phyloP scores from a whole-genome alignment of 1,140 invertebrate species.

The Scaptomyza hsui region DNA sequence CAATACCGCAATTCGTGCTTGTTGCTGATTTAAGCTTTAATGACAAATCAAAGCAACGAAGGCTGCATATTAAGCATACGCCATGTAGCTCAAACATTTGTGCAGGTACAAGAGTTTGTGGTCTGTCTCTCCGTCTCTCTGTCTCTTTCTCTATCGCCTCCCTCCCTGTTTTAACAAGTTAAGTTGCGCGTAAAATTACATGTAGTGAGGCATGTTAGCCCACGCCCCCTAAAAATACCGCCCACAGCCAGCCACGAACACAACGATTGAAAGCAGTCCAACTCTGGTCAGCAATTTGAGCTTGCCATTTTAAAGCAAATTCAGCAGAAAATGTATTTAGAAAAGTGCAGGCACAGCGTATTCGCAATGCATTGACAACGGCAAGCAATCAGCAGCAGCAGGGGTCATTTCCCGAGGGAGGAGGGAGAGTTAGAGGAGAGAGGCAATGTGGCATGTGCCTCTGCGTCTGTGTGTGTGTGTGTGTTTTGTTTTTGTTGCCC shows the following conservation, averaged over 20 bases:
- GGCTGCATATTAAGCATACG: slow-evolving; percentile 70
- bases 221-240: slow-evolving; percentile 8
- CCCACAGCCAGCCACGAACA: neutral
- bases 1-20: slow-evolving; percentile 37
- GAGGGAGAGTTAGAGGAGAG: too few relatives aligned
- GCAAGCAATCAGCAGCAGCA: slow-evolving; percentile 30
- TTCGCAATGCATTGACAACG: slow-evolving; percentile 74
- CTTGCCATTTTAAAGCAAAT: slow-evolving; percentile 69
- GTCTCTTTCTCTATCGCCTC: neutral
- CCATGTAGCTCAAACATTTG: slow-evolving; percentile 74
- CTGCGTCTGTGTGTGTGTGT: too few relatives aligned
- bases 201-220: slow-evolving; percentile 73
- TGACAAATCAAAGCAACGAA: slow-evolving; percentile 65
- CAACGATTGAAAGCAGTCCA: slow-evolving; percentile 24
- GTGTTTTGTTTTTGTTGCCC: neutral
- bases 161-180: slow-evolving; percentile 66
- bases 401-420: neutral
- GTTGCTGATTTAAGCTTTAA: slow-evolving; percentile 67
- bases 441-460: neutral
- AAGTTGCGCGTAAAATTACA: slow-evolving; percentile 82
- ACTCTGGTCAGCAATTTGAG: slow-evolving; percentile 75
- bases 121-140: neutral
- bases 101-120: slow-evolving; percentile 6
- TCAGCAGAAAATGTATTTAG: slow-evolving; percentile 78
- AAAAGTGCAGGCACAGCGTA: slow-evolving; percentile 72